These are phyloP conservation scores for Shargacucullia verbasci DNA, from an alignment of 2,888 invertebrate species.

Conservation along the genomic window DNA sequence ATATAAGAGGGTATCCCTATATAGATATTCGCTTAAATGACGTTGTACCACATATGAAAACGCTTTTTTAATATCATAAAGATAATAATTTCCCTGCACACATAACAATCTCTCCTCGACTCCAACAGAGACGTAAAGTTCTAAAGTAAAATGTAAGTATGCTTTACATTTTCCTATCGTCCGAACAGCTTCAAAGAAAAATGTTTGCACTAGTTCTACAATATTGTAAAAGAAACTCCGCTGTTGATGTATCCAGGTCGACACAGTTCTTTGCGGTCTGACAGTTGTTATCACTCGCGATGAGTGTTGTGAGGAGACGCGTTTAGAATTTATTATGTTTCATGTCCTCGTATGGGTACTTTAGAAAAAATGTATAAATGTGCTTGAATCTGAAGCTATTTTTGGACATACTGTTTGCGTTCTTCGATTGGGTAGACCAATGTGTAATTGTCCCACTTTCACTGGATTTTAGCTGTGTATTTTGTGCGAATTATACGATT, in stretches of 20 bases:
- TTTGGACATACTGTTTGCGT: too few species aligned
- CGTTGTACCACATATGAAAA: too few species aligned
- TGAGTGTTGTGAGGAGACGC: slow-evolving; percentile 12
- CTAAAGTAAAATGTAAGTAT: slow-evolving; percentile 27
- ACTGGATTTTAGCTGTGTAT: too few species aligned
- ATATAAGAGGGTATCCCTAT: too few species aligned
- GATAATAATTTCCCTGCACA: neutral
- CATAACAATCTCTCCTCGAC: slow-evolving; percentile 2
- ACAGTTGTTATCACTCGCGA: slow-evolving; percentile 12
- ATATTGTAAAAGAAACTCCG: slow-evolving; percentile 28
- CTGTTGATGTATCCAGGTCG: slow-evolving; percentile 20
- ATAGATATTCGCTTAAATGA: too few species aligned
- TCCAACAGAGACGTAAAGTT: slow-evolving; percentile 18
- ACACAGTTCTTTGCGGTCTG: slow-evolving; percentile 2
- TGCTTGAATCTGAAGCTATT: too few species aligned
- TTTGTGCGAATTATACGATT: too few species aligned
- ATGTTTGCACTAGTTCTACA: slow-evolving; percentile 31
- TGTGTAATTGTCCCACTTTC: too few species aligned
- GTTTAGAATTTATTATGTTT: slow-evolving; percentile 14
- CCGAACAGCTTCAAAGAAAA: slow-evolving; percentile 25
- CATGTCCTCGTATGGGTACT: neutral
- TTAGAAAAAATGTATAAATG: too few species aligned
- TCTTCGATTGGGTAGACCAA: too few species aligned
- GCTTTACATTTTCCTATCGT: slow-evolving; percentile 30
- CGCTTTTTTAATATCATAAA: neutral